A percentile compares a stretch with the other conserved stretches of the same genome.
These are phyloP conservation scores for Tortrix viridana DNA, from an alignment of 2,888 invertebrate species.

Conservation along the genomic window DNA sequence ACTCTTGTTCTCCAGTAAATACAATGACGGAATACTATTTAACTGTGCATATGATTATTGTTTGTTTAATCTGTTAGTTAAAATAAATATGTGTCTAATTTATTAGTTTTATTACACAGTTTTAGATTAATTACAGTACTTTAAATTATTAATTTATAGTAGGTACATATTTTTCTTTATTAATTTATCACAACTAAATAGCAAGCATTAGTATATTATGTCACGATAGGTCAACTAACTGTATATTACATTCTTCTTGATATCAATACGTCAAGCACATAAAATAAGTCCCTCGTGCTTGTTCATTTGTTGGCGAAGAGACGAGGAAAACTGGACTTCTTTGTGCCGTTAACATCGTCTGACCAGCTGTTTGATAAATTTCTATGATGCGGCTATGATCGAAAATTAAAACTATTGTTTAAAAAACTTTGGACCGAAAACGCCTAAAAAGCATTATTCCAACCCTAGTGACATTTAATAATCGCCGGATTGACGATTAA, in stretches of 20 bases:
- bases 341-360: slow-evolving; percentile 64
- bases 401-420: no score
- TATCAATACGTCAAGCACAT: slow-evolving; percentile 8
- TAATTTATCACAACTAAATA: no score
- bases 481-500: slow-evolving; percentile 19
- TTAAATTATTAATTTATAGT: no score
- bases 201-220: no score
- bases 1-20: no score
- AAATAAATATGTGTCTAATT: no score
- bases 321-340: slow-evolving; percentile 44
- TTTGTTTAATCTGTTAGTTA: no score
- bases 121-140: no score
- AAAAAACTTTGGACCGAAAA: neutral
- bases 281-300: slow-evolving; percentile 30
- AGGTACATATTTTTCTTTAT: no score
- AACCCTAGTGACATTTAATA: slow-evolving; percentile 17
- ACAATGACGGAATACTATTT: no score
- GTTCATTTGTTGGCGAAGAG: slow-evolving; percentile 46
- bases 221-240: neutral
- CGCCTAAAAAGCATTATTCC: neutral
- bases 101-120: no score
- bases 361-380: slow-evolving; percentile 71
- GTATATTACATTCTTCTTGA: neutral
- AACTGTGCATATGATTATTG: no score
- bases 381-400: slow-evolving; percentile 47